Conservation (phyloP, 2,113 vertebrate species). For the Gila orcuttii region DNA sequence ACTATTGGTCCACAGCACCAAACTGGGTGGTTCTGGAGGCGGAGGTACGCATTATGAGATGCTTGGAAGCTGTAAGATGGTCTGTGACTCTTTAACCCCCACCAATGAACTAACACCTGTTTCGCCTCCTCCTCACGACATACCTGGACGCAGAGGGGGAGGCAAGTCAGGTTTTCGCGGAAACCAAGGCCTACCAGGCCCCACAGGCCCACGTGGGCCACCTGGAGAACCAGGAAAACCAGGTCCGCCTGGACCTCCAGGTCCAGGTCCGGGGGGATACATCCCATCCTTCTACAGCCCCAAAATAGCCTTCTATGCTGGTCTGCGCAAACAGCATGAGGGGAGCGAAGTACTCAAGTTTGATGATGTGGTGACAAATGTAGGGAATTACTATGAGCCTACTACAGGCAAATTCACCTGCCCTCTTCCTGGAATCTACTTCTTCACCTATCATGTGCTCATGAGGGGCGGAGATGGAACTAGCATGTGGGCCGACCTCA, state of each 20-base stretch:
- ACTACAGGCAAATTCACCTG: slow-evolving; percentile 96
- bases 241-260: slow-evolving; percentile 86
- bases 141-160: slow-evolving; percentile 78
- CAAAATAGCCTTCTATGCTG: slow-evolving; percentile 95
- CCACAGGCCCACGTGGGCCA: slow-evolving; percentile 83
- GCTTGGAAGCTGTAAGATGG: slow-evolving; percentile 91
- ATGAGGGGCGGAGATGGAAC: slow-evolving; percentile 95
- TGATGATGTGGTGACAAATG: slow-evolving; percentile 96
- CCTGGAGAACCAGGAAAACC: slow-evolving; percentile 89
- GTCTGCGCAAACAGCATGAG: slow-evolving; percentile 91
- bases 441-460: slow-evolving; percentile 97
- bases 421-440: slow-evolving; percentile 93
- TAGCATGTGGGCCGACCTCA: slow-evolving; percentile 96
- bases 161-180: slow-evolving; percentile 85
- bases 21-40: slow-evolving; percentile 73
- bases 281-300: slow-evolving; percentile 88
- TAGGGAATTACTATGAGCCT: slow-evolving; percentile 96
- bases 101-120: slow-evolving; percentile 79
- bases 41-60: slow-evolving; percentile 86
- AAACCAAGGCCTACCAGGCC: slow-evolving; percentile 81
- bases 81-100: slow-evolving; percentile 83
- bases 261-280: slow-evolving; percentile 88
- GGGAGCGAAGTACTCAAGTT: slow-evolving; percentile 92
- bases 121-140: slow-evolving; percentile 81
- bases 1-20: slow-evolving; percentile 92